Base-by-base conservation (phyloP, 1,140 invertebrate genomes). In the Aleiodes sp. region DNA sequence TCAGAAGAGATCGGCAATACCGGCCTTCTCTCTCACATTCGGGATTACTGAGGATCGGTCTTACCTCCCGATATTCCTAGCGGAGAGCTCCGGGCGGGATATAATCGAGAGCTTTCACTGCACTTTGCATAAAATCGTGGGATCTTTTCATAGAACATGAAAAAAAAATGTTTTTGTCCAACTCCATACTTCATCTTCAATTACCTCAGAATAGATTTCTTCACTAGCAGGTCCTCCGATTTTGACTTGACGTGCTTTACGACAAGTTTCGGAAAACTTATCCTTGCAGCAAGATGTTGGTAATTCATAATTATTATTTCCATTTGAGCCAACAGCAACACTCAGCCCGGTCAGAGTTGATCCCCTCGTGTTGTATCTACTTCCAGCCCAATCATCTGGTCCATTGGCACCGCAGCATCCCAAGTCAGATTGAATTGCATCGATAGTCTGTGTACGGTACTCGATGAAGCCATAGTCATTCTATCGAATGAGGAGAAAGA, bases 331-430 rank as follows among this genome's bases (percentile, higher is more conserved):
- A 8, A 72, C 71, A 21, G 81, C 75, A 9, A 85, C 80, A 1
- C 79, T 78, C 1, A 85, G 64, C 28, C 73, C 77, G 0, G 81
- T 35, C 8, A 75, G 72, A 26, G 73, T 74, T 0, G 70, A 70
- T 41, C 81, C 78, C 35, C 73, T 78, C 56, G 85, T 85, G 43
- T 88, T 89, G 72, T 88, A 92, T 74, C 87, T 88, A 70, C 89
- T 91, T 3, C 88, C 87, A 64, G 88, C 87, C 92, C 92, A 94
- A 83, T 94, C 92, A 0, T 81, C 80, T 21, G 92, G 91, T 60
- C 90, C 89, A 72, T 88, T 88, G 7, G 91, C 91, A 16, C 93
- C 93, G 78, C 93, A 94, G 76, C 93, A 94, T 68, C 89, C 81
- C 21, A 94, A 82, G 87, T 90, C 78, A 2, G 88, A 82, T 80